Percentiles rank a stretch among this genome's conserved stretches.
phyloP scores from a whole-genome alignment of 2,888 invertebrate species.

The Platycnemis pennipes region DNA sequence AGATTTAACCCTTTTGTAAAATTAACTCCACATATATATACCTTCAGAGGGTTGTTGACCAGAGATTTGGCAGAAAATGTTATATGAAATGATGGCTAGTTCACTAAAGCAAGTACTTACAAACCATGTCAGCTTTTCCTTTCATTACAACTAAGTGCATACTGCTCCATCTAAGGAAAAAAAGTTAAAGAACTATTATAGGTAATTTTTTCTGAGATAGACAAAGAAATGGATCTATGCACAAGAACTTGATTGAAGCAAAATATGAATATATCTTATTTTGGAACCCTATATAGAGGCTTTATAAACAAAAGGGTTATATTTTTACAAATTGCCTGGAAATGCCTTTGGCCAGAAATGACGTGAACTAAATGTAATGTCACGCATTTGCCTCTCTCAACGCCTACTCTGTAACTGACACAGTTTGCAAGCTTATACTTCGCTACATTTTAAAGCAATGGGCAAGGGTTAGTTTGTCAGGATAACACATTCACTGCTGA shows the following conservation, averaged over 20 bases:
- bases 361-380: no score
- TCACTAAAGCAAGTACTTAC: neutral
- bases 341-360: no score
- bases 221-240: no score
- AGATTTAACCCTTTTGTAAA: neutral
- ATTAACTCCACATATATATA: neutral
- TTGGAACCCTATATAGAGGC: no score
- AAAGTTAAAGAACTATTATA: neutral
- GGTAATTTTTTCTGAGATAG: no score
- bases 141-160: neutral
- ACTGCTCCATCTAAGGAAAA: neutral
- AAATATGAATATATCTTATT: no score
- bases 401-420: neutral
- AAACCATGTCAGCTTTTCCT: neutral
- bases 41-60: neutral
- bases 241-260: no score
- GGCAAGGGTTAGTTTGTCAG: slow-evolving; percentile 58
- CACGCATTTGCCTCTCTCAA: neutral
- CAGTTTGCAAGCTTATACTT: slow-evolving; percentile 41
- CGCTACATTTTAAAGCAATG: slow-evolving; percentile 27
- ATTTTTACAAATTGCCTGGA: no score
- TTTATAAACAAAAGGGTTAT: no score
- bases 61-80: neutral
- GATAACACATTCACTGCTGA: slow-evolving; percentile 60
- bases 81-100: slow-evolving; percentile 17